Evolutionary conservation across 2,888 invertebrate genomes (phyloP), one percentile per base, ranked within the genome.

Genomic region (Saturnia pavonia): DNA sequence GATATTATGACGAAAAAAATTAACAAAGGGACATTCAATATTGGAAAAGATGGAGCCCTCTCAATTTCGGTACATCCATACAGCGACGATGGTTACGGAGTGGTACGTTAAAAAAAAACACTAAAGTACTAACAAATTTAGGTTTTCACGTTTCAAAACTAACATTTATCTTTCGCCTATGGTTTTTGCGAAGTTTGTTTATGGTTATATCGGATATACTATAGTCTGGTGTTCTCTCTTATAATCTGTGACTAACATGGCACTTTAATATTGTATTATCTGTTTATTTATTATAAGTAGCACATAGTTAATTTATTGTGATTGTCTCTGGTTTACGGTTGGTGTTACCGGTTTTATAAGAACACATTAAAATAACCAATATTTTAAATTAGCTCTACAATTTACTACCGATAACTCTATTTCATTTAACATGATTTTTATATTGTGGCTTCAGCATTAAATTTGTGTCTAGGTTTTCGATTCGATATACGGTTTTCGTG

Each of bases 31-130:
- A 89, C 90, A 0, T 87, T 91, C 78, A 90, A 84, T 76, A 82
- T 92, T 11, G 92, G 92, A 11, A 91, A 89, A 84, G 94, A 92
- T 69, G 94, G 94, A 48, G 92, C 92, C 1, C 76, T 94, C 48
- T 93, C 94, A 6, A 91, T 94, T 76, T 91, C 92, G 34, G 90
- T 92, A 54, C 92, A 92, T 78, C 87, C 89, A 72, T 81, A 82
- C 76, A 80, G 80, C 74, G 82, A 87, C 75, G 76, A 79, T 65
- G 40, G 19, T 70, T 76, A 78, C 76, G 83, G 83, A 76, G 82
- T 86, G 92, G 92, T 92, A 93, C 86, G 92, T 92, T 73, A 25
- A 68, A 70, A 71, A 74, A 75, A 22, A 54, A 60, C 25, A 60
- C 57, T 65, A 65, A 65, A 65, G 65, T 40, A 82, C 84, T 85